phyloP scores from a whole-genome alignment of 2,113 vertebrate genomes.

The Formicarius rufipectus region DNA sequence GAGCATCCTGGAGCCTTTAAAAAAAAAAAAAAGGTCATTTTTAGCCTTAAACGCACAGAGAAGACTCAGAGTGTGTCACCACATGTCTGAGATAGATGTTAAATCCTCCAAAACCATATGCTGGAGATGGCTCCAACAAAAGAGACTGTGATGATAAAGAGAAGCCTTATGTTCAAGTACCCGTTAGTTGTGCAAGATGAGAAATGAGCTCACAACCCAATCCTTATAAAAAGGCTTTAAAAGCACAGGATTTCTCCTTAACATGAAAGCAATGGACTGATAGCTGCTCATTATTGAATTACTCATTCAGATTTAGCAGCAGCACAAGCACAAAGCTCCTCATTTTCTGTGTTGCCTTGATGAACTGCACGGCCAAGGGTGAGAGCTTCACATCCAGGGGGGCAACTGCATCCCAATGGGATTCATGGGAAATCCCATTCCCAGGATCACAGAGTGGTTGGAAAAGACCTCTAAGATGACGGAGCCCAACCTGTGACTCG shows the following conservation, averaged over 20 bases:
- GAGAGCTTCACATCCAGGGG: neutral
- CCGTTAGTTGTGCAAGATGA: neutral
- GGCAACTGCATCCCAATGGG: neutral
- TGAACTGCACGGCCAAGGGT: neutral
- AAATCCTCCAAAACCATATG: neutral
- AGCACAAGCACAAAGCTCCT: neutral
- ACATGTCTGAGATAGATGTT: neutral
- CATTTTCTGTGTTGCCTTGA: neutral
- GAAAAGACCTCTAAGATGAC: neutral
- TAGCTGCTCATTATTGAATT: neutral
- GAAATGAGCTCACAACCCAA: neutral
- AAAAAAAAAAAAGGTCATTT: neutral
- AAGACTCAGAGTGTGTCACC: neutral
- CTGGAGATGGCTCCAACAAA: neutral
- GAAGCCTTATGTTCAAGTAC: constrained; percentile 5
- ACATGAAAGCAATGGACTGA: neutral
- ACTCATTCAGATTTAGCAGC: neutral
- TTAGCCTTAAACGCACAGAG: neutral
- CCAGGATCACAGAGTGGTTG: neutral
- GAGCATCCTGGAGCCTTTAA: neutral
- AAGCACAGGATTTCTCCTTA: neutral
- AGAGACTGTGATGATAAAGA: neutral
- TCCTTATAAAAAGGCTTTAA: neutral
- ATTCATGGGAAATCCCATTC: neutral
- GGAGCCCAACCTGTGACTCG: neutral